A percentile compares a stretch with the other conserved stretches of the same genome.
Conservation (phyloP, 1,140 invertebrate genomes). For the Drosophila navojoa region DNA sequence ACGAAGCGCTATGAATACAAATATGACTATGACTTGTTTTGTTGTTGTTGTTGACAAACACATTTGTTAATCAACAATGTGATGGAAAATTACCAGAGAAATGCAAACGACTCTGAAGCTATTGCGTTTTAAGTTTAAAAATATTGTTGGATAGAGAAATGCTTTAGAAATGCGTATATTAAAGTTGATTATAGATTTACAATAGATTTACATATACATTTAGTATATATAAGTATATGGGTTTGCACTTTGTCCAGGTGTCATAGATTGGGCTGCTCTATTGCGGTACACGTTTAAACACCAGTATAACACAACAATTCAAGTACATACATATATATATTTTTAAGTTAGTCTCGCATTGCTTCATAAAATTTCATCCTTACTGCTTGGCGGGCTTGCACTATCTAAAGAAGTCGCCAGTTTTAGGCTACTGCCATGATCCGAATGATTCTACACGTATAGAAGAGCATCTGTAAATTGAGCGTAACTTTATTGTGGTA, state of each 20-base stretch:
- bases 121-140: conserved; percentile 18
- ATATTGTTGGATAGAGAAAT: neutral
- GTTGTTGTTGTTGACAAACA: conserved; percentile 36
- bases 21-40: neutral
- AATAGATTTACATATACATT: no score
- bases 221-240: no score
- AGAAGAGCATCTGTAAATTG: neutral
- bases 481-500: conserved; percentile 19
- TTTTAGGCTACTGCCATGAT: neutral
- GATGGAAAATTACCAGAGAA: conserved; percentile 43
- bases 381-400: neutral
- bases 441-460: neutral
- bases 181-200: no score
- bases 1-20: conserved; percentile 8
- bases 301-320: no score
- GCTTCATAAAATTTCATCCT: neutral
- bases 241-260: no score
- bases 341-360: no score
- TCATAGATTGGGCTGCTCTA: no score
- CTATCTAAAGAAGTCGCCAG: neutral
- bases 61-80: conserved; percentile 18
- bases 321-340: no score
- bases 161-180: neutral
- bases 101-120: conserved; percentile 1
- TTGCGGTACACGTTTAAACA: no score